Conservation (phyloP, 2,888 invertebrate genomes). For the Caenorhabditis sp. region DNA sequence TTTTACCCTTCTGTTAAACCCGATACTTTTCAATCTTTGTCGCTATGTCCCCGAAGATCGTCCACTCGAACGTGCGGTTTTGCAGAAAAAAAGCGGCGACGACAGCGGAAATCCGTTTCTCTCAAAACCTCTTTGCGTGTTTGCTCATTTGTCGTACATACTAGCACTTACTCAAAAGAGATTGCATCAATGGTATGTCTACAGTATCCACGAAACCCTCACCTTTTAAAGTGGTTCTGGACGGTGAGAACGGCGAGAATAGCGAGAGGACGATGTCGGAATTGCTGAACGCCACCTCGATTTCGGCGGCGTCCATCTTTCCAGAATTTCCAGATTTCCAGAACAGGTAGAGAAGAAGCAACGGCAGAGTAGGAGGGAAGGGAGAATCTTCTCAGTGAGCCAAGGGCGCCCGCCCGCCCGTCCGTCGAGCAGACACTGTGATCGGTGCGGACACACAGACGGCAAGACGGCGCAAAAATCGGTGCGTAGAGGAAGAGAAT, state of each 20-base stretch:
- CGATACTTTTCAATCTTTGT: too few relatives aligned
- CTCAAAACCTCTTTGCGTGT: slow-evolving; percentile 27
- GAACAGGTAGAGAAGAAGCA: slow-evolving; percentile 2
- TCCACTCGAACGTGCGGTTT: slow-evolving; percentile 51
- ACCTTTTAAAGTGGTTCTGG: slow-evolving; percentile 53
- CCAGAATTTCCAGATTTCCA: too few relatives aligned
- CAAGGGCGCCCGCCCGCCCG: slow-evolving; percentile 45
- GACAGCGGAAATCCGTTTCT: slow-evolving; percentile 37
- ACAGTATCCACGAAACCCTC: too few relatives aligned
- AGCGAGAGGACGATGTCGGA: slow-evolving; percentile 63
- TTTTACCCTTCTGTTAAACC: too few relatives aligned
- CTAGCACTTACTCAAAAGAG: slow-evolving; percentile 24
- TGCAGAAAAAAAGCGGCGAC: slow-evolving; percentile 22
- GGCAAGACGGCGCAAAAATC: slow-evolving; percentile 13
- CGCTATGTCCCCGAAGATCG: too few relatives aligned
- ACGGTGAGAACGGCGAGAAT: slow-evolving; percentile 52
- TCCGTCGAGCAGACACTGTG: slow-evolving; percentile 6
- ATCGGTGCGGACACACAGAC: slow-evolving; percentile 22
- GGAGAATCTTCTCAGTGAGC: slow-evolving; percentile 25
- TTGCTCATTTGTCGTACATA: slow-evolving; percentile 47
- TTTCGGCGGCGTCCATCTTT: slow-evolving; percentile 64
- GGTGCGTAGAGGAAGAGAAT: slow-evolving; percentile 11
- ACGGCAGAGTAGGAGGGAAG: not conserved
- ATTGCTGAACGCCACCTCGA: slow-evolving; percentile 62
- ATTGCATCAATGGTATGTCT: slow-evolving; percentile 24